Evolutionary conservation across 2,888 invertebrate genomes (phyloP).

Genomic region (Carabus problematicus): DNA sequence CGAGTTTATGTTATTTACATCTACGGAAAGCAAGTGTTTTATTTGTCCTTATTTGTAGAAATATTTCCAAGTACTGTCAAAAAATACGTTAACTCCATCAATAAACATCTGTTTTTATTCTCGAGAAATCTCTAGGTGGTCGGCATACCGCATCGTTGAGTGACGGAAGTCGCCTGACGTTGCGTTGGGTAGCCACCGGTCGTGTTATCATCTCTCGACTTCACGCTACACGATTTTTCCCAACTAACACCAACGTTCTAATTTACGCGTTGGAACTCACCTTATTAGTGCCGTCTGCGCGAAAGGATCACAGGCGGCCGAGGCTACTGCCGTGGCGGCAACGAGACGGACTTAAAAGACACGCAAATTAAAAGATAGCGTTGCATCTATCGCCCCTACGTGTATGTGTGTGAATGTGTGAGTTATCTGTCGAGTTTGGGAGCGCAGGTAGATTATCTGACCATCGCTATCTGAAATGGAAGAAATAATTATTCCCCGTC

Average conservation of each 20-base stretch:
- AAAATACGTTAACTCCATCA: too few relatives aligned
- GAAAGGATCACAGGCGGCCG: constrained; percentile 12
- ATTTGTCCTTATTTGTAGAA: too few relatives aligned
- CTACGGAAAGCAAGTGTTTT: too few relatives aligned
- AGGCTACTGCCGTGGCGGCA: neutral
- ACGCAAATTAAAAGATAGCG: constrained; percentile 18
- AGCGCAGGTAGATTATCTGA: constrained; percentile 30
- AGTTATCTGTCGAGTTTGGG: constrained; percentile 15
- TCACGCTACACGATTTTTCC: neutral
- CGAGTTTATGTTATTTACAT: too few relatives aligned
- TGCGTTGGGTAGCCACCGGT: too few relatives aligned
- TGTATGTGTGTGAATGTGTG: too few relatives aligned
- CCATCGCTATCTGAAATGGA: constrained; percentile 30
- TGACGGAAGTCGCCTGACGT: too few relatives aligned
- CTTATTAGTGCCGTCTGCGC: constrained; percentile 17
- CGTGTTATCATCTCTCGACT: too few relatives aligned
- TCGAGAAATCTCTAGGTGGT: too few relatives aligned
- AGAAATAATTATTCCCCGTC: constrained; percentile 34
- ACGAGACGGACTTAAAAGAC: neutral
- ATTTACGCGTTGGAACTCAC: constrained; percentile 12
- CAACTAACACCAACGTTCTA: neutral
- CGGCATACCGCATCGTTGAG: too few relatives aligned
- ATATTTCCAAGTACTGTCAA: too few relatives aligned
- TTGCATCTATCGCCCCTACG: neutral
- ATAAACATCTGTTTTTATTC: too few relatives aligned